Evolutionary conservation across 1,140 invertebrate genomes (phyloP).

Genomic region (Heliconius nattereri): DNA sequence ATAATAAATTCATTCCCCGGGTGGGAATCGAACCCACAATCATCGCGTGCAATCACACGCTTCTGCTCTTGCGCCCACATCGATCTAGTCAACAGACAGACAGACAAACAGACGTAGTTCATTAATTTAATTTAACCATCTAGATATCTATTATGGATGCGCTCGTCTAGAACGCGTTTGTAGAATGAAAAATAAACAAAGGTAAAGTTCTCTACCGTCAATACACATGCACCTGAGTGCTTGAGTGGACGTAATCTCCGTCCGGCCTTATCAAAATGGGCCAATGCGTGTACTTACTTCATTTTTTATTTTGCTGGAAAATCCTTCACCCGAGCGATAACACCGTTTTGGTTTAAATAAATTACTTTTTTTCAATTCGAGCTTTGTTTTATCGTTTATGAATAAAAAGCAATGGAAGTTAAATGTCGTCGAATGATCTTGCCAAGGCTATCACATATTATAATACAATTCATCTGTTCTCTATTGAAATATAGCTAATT

Average conservation of each 20-base stretch:
- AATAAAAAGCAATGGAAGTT: constrained; percentile 32
- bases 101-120: not conserved
- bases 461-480: not conserved
- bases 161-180: constrained; percentile 21
- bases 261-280: constrained; percentile 76
- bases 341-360: constrained; percentile 55
- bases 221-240: constrained; percentile 62
- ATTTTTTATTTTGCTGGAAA: constrained; percentile 59
- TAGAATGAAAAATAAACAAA: constrained; percentile 40
- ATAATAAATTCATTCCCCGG: no score
- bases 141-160: not conserved
- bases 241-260: constrained; percentile 71
- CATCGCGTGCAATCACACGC: no score
- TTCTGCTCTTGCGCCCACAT: no score
- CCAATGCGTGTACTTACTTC: constrained; percentile 65
- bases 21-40: no score
- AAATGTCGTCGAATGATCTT: not conserved
- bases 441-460: not conserved
- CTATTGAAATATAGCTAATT: not conserved
- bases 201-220: constrained; percentile 39
- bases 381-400: constrained; percentile 5
- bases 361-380: constrained; percentile 41
- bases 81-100: no score
- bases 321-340: constrained; percentile 57
- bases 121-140: not conserved